Conservation (phyloP, 2,113 vertebrate genomes). For the Taurulus bubalis region DNA sequence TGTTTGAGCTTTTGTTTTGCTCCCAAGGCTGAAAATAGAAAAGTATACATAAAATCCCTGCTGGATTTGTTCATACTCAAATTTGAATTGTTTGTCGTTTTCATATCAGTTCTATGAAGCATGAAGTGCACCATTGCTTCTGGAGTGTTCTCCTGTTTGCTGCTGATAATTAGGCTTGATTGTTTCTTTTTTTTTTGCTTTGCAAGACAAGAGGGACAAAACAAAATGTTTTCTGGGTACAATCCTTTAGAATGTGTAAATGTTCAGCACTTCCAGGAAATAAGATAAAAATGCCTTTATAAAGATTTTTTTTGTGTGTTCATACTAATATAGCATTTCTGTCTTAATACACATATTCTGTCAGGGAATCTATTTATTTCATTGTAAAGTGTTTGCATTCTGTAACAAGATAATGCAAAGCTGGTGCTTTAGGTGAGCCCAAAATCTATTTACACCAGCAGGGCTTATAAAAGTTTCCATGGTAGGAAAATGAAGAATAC, state of each 20-base stretch:
- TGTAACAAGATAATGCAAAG: background rate
- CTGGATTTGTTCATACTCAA: slow-evolving; percentile 5
- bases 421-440: background rate
- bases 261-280: slow-evolving; percentile 7
- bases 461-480: background rate
- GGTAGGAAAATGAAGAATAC: background rate
- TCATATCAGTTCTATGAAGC: background rate
- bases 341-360: background rate
- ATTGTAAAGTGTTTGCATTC: slow-evolving; percentile 34
- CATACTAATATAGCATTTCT: background rate
- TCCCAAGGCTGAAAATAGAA: slow-evolving; percentile 21
- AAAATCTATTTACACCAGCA: background rate
- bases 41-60: slow-evolving; percentile 22
- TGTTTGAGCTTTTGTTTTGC: slow-evolving; percentile 25
- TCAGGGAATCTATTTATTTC: background rate
- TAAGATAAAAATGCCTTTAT: slow-evolving; percentile 15
- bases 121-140: background rate
- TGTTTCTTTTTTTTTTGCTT: background rate
- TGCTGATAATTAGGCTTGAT: slow-evolving; percentile 19
- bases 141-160: slow-evolving; percentile 7
- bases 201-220: background rate
- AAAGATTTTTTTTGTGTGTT: background rate
- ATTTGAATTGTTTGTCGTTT: slow-evolving; percentile 18
- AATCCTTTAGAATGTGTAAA: background rate
- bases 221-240: background rate